phyloP scores from a whole-genome alignment of 1,140 invertebrate genomes.

The Platorchestia sp. region DNA sequence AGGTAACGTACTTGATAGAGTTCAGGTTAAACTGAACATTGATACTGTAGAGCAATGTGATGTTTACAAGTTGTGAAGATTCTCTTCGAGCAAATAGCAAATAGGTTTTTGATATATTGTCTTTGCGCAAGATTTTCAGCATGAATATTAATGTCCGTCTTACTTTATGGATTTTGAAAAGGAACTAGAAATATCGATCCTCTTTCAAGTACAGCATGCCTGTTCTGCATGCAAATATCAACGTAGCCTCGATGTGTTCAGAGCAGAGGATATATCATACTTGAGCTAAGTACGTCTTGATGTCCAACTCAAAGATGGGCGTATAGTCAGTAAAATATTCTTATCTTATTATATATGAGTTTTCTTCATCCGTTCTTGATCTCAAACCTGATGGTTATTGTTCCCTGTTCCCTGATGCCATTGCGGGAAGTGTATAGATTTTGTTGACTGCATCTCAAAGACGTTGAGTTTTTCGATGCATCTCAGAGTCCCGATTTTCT shows the following conservation, averaged over 20 bases:
- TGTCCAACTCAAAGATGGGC: background rate
- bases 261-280: slow-evolving; percentile 13
- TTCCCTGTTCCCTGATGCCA: too few species aligned
- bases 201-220: background rate
- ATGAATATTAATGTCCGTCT: background rate
- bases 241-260: slow-evolving; percentile 21
- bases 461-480: too few species aligned
- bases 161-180: background rate
- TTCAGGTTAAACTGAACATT: background rate
- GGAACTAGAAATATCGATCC: background rate
- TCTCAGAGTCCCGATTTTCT: too few species aligned
- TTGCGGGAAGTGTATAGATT: too few species aligned
- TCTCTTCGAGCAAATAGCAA: background rate
- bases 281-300: background rate
- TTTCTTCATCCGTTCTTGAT: slow-evolving; percentile 14
- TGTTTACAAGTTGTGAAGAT: background rate
- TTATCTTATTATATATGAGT: slow-evolving; percentile 27
- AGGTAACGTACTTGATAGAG: background rate
- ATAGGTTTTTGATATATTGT: background rate
- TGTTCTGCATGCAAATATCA: background rate
- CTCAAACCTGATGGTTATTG: too few species aligned
- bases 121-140: background rate
- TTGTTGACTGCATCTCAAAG: too few species aligned
- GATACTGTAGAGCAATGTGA: background rate
- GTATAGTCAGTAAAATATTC: slow-evolving; percentile 42